A percentile compares a stretch with the other conserved stretches of the same genome.
Conservation (phyloP, 2,797 vertebrate genomes). For the Miichthys miiuy region DNA sequence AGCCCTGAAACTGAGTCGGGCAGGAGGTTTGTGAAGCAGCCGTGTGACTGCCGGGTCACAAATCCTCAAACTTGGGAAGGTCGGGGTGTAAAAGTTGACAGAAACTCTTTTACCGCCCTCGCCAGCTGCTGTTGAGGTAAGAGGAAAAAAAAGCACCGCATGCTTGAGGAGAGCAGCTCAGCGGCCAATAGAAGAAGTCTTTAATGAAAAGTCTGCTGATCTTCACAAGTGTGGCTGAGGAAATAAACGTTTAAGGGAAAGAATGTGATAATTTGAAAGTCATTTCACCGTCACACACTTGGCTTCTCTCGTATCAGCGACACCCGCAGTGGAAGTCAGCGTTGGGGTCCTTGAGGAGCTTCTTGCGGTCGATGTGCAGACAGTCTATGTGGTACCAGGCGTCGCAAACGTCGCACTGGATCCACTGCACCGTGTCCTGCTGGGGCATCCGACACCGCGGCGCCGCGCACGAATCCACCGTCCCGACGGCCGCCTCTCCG, state of each 20-base stretch:
- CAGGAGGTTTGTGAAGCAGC: not conserved
- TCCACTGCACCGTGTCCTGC: constrained; percentile 92
- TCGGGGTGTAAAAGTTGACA: not conserved
- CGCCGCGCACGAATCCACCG: constrained; percentile 86
- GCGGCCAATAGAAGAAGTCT: not conserved
- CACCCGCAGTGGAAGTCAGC: constrained; percentile 91
- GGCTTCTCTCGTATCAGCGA: constrained; percentile 55
- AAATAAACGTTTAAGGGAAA: constrained; percentile 4
- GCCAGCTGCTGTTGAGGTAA: not conserved
- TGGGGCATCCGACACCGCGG: constrained; percentile 85
- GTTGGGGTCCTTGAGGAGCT: constrained; percentile 84
- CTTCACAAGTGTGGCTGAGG: constrained; percentile 3
- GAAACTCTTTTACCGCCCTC: not conserved
- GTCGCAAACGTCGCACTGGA: constrained; percentile 92
- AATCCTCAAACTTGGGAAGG: not conserved
- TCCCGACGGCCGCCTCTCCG: constrained; percentile 25
- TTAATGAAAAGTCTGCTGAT: not conserved
- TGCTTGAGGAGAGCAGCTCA: constrained; percentile 1
- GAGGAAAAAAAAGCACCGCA: not conserved
- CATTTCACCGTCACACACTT: not conserved
- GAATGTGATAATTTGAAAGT: not conserved
- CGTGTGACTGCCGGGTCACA: not conserved
- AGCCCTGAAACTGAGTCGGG: not conserved
- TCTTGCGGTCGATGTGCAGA: constrained; percentile 83
- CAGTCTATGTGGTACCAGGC: constrained; percentile 91